Conservation (phyloP, 2,888 invertebrate genomes). For the Polietes domitor region DNA sequence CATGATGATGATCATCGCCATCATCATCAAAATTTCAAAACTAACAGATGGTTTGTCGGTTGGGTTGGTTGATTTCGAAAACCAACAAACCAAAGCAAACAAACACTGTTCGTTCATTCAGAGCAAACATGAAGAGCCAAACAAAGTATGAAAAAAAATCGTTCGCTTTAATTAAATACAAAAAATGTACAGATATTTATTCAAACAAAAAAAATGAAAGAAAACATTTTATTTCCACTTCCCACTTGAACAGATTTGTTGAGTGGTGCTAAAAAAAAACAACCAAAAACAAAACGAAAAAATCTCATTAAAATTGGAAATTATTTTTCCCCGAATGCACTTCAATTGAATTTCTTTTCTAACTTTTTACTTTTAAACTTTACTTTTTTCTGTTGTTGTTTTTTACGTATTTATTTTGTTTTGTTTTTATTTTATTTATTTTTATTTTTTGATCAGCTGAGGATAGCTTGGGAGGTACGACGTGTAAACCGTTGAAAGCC, state of each 20-base stretch:
- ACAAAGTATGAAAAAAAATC: background rate
- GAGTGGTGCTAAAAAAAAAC: conserved; percentile 1
- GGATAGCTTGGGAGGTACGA: conserved; percentile 38
- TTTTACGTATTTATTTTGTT: conserved; percentile 11
- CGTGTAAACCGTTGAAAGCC: conserved; percentile 74
- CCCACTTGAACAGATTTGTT: conserved; percentile 21
- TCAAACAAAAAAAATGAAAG: too few relatives aligned
- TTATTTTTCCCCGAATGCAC: conserved; percentile 19
- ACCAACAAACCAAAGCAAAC: background rate
- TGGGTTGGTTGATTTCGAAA: conserved; percentile 23
- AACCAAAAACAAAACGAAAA: background rate
- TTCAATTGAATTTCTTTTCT: conserved; percentile 41
- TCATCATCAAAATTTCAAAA: conserved; percentile 11
- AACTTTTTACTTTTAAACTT: too few relatives aligned
- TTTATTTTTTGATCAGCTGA: background rate
- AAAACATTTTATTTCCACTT: background rate
- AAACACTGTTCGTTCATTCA: background rate
- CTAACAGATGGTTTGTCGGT: conserved; percentile 14
- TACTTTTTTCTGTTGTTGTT: conserved; percentile 15
- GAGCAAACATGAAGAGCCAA: background rate
- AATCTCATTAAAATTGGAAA: conserved; percentile 2
- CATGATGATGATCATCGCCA: conserved; percentile 9
- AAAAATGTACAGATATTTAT: background rate
- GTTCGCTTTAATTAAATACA: conserved; percentile 10
- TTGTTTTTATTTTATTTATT: conserved; percentile 20